Evolutionary conservation across 2,113 vertebrate genomes (phyloP), one percentile per base, ranked within the genome.

Genomic region (Recurvirostra avosetta): DNA sequence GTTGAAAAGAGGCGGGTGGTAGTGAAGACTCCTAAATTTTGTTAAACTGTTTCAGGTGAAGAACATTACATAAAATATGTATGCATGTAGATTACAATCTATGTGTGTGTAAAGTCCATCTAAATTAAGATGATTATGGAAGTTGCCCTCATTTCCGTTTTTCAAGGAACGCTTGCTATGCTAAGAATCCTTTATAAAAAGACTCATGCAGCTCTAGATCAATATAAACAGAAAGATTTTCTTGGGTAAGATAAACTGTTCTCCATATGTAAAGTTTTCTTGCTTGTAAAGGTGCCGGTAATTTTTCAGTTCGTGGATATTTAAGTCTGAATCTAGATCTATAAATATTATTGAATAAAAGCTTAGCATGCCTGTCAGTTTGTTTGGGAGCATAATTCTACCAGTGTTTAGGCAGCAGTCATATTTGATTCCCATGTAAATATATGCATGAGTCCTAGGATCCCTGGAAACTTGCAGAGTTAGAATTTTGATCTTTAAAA

Each of bases 401-500:
- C 43, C 32, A 76, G 16, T 83, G 49, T 79, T 86, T 43, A 90
- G 41, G n/a, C 67, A 80, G 75, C 22, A 81, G 52, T 80, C 2
- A 0, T 67, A 21, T 73, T 61, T 77, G 59, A 77, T 30, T 94
- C 45, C 47, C 34, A 2, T 45, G 15, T 72, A 86, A 93, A 63
- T 90, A 45, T 3, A 21, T 21, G 9, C 32, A 32, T 12, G 32
- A 77, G 19, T 66, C 20, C 17, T 53, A 29, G 38, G 38, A 62
- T 88, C 93, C 50, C 63, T 92, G 76, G 45, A 73, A 76, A 74
- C 34, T 58, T 67, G 13, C 2, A 1, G 74, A 66, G 45, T 7
- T 93, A 41, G n/a, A 86, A 93, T 75, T 86, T 67, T 67, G 70
- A 29, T 67, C 27, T 96, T 93, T 67, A 84, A 92, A 90, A 59